Conservation (phyloP, 2,113 vertebrate species). For the Nothoprocta perdicaria region DNA sequence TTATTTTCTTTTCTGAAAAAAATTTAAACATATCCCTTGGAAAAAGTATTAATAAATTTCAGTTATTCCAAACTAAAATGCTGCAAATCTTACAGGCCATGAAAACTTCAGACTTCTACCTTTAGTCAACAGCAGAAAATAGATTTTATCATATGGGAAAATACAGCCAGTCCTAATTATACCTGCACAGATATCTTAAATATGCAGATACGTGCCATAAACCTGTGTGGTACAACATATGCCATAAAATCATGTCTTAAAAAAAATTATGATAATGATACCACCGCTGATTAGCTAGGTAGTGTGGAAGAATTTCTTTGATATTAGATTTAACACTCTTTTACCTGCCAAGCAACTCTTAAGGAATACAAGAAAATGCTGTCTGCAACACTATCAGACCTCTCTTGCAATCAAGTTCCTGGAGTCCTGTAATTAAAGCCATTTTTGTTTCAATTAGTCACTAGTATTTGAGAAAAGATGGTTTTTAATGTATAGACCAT, state of each 20-base stretch:
- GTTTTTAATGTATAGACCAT: neutral
- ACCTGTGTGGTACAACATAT: neutral
- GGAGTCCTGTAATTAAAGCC: neutral
- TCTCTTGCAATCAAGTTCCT: neutral
- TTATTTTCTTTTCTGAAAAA: neutral
- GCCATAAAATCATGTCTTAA: neutral
- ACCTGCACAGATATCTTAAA: neutral
- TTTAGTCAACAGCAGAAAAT: neutral
- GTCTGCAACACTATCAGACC: neutral
- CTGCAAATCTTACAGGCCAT: neutral
- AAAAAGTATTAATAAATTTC: neutral
- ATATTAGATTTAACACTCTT: neutral
- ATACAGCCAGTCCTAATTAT: neutral
- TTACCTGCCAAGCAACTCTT: neutral
- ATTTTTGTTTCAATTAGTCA: neutral
- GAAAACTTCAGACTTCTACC: neutral
- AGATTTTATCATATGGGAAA: neutral
- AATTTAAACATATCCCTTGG: neutral
- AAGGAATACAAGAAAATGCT: neutral
- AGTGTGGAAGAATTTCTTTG: neutral
- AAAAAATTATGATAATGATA: neutral
- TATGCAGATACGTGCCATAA: neutral
- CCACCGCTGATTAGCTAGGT: neutral
- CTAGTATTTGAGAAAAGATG: neutral
- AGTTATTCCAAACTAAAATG: neutral